These are phyloP conservation scores for Phyllopteryx taeniolatus DNA, from an alignment of 2,113 vertebrate species.

Conservation along the genomic window DNA sequence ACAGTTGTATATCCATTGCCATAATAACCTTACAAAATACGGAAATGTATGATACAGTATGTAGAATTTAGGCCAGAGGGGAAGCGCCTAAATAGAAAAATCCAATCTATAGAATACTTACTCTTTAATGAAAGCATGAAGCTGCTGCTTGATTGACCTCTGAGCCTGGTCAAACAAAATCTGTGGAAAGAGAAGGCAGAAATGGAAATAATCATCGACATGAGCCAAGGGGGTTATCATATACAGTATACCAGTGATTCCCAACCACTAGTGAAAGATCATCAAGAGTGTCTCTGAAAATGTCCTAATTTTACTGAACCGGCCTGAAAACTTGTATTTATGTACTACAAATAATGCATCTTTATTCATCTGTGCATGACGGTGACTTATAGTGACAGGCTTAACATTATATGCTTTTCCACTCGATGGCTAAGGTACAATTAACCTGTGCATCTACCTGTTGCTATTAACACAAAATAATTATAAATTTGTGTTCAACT, in stretches of 20 bases:
- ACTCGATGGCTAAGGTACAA: too few relatives aligned
- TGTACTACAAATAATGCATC: too few relatives aligned
- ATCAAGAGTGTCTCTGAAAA: too few relatives aligned
- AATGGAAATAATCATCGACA: background rate
- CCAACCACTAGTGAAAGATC: too few relatives aligned
- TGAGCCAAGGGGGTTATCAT: background rate
- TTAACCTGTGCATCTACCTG: background rate
- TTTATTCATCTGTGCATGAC: too few relatives aligned
- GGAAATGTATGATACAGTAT: background rate
- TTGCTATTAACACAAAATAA: background rate
- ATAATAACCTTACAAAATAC: background rate
- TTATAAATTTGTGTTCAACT: background rate
- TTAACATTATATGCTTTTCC: too few relatives aligned
- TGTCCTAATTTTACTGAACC: too few relatives aligned
- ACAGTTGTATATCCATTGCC: too few relatives aligned
- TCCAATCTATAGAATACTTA: conserved; percentile 70
- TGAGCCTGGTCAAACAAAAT: conserved; percentile 98
- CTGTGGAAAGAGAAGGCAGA: conserved; percentile 66
- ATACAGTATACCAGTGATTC: background rate
- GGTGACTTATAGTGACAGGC: too few relatives aligned
- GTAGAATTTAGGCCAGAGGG: background rate
- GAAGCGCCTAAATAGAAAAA: background rate
- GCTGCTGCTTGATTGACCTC: conserved; percentile 95
- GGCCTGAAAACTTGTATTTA: too few relatives aligned
- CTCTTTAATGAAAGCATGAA: conserved; percentile 98